Evolutionary conservation across 2,888 invertebrate species (phyloP), one percentile per base, ranked within the genome.

Genomic region (Tuberolachnus salignus): DNA sequence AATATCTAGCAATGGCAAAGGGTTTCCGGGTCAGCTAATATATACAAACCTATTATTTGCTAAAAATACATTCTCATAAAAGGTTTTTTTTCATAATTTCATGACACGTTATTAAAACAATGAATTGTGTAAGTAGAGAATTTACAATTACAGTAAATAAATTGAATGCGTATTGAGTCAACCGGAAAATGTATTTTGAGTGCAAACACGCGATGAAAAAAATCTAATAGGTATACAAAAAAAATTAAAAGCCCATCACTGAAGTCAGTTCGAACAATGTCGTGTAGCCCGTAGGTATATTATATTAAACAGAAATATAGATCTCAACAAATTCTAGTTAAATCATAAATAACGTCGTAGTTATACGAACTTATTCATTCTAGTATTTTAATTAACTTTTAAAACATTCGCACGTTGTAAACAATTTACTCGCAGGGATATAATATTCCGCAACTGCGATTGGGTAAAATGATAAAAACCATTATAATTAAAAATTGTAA

Each of bases 321-420:
- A n/a, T n/a, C n/a, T n/a, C n/a, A n/a, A n/a, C n/a, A n/a, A n/a
- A n/a, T n/a, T n/a, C n/a, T n/a, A n/a, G n/a, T n/a, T n/a, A n/a
- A n/a, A n/a, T n/a, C n/a, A n/a, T n/a, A n/a, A n/a, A n/a, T 51
- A 67, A 26, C 51, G 67, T 67, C 26, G 19, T 67, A 44, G 44
- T 63, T 64, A 51, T 67, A 51, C 51, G 26, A 67, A 67, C n/a
- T 26, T 49, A 67, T 67, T 49, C 67, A 16, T 67, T 67, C 34
- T 51, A 51, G n/a, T 51, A 53, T 67, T 67, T 51, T 51, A 67
- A 67, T 67, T 67, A 51, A 67, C 49, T 51, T 67, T 67, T n/a
- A 51, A 67, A 51, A 67, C 51, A n/a, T 34, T n/a, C n/a, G n/a
- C 67, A 14, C n/a, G 49, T 67, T 67, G 8, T 51, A 51, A 19